Evolutionary conservation across 2,797 vertebrate species (phyloP).

Genomic region (Heterohyrax brucei): DNA sequence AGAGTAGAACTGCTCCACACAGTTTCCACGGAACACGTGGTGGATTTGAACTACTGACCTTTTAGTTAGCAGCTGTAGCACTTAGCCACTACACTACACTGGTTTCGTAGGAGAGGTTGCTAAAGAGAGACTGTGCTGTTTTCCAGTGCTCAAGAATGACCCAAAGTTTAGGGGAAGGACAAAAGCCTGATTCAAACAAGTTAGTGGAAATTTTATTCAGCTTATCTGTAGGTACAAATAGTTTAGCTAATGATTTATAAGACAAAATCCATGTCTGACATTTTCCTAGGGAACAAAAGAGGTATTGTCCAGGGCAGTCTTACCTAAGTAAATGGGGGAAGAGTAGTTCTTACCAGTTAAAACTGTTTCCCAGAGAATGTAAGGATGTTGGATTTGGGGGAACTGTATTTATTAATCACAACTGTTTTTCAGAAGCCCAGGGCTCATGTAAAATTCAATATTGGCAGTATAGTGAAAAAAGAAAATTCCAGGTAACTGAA

Average conservation of each 20-base stretch:
- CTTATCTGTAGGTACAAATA: background rate
- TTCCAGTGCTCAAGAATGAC: background rate
- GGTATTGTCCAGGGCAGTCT: background rate
- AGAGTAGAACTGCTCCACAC: too few species aligned
- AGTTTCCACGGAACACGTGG: too few species aligned
- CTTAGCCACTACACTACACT: too few species aligned
- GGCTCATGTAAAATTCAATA: background rate
- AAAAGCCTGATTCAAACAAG: background rate
- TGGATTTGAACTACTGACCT: too few species aligned
- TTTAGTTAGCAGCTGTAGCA: too few species aligned
- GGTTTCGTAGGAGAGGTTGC: background rate
- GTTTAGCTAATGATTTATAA: background rate
- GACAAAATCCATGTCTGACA: background rate
- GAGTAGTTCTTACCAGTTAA: background rate
- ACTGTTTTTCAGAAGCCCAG: background rate
- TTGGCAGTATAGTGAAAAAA: background rate
- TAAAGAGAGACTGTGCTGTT: background rate
- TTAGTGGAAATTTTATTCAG: background rate
- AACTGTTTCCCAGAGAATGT: background rate
- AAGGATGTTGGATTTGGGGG: accelerated
- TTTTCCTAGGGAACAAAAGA: background rate
- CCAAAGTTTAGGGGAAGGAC: background rate
- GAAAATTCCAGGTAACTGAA: background rate
- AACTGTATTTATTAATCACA: background rate
- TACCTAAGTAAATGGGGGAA: background rate